A percentile compares a stretch with the other conserved stretches of the same genome.
phyloP scores from a whole-genome alignment of 1,140 invertebrate genomes.

The Sinonovacula constricta region DNA sequence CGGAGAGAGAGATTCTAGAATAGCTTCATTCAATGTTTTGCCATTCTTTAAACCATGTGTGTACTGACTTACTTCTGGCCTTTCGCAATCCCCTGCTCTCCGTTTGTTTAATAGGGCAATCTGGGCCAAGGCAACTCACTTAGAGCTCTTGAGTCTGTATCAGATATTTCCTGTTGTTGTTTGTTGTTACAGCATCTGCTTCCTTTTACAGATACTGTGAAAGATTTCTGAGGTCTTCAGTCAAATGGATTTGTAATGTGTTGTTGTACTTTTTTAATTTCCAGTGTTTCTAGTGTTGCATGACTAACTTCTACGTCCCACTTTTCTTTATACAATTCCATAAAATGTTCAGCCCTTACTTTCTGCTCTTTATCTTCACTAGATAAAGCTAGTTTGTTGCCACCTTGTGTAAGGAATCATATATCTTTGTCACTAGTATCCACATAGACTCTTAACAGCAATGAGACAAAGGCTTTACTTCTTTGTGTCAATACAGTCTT shows the following conservation, averaged over 20 bases:
- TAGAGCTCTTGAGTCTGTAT: too few relatives aligned
- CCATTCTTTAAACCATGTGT: too few relatives aligned
- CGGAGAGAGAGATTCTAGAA: conserved; percentile 6
- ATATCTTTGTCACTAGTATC: neutral
- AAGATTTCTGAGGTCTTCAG: conserved; percentile 14
- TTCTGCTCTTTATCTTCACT: neutral
- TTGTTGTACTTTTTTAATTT: conserved; percentile 11
- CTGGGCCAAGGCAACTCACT: too few relatives aligned
- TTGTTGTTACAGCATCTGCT: too few relatives aligned
- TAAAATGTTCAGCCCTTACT: conserved; percentile 2
- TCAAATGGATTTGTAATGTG: neutral
- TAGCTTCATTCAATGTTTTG: conserved; percentile 8
- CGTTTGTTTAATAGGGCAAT: too few relatives aligned
- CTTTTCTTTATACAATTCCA: conserved; percentile 14
- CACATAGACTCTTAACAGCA: neutral
- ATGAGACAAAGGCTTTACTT: neutral
- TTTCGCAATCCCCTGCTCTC: too few relatives aligned
- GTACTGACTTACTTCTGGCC: too few relatives aligned
- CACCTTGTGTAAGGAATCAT: neutral
- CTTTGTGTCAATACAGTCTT: neutral
- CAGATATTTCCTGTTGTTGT: too few relatives aligned
- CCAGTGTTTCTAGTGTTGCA: conserved; percentile 4
- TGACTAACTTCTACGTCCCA: conserved; percentile 22
- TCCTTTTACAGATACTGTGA: neutral
- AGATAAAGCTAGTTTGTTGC: neutral